Base-by-base conservation (phyloP, 2,888 invertebrate species). In the Meandrusa payeni region DNA sequence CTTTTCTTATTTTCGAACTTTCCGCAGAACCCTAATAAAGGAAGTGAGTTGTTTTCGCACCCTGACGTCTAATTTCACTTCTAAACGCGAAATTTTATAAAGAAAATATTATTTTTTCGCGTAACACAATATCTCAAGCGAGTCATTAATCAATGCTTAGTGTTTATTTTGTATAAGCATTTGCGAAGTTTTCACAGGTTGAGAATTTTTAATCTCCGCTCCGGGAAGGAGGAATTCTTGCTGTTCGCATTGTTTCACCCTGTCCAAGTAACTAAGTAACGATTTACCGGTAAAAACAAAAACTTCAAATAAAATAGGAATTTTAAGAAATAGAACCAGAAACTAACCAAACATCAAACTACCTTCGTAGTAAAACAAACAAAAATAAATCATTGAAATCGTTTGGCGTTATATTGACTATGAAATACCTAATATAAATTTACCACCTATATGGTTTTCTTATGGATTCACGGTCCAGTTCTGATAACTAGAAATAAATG, bases 91-190 rank as follows among this genome's bases (percentile, higher is more conserved):
- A 54, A 51, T 31, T 47, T 51, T 47, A 27, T 41, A 43, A 41
- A 48, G 48, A 49, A 46, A 48, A 46, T 48, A 52, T 47, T 51
- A 47, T 52, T 48, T 38, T 29, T 48, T 44, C 50, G 34, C 33
- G 45, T 50, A 51, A 47, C 45, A 43, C 31, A 47, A 40, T 48
- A 46, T 52, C 40, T 23, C 24, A 36, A 32, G 26, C n/a, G 11
- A 31, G 32, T 45, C 46, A 47, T 48, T 45, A 47, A 51, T 49
- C 43, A 54, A 44, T 29, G 45, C 29, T 17, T 28, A 29, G 36
- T 44, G 19, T 33, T 50, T 46, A 42, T 48, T 42, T 43, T 43
- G 27, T 23, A 15, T 15, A 36, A 36, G 24, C 15, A 24, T 24
- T 36, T 23, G n/a, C 13, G 13, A 7, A 12, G 7, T 6, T 7